Conservation (phyloP, 2,113 vertebrate genomes). For the Furnarius figulus region DNA sequence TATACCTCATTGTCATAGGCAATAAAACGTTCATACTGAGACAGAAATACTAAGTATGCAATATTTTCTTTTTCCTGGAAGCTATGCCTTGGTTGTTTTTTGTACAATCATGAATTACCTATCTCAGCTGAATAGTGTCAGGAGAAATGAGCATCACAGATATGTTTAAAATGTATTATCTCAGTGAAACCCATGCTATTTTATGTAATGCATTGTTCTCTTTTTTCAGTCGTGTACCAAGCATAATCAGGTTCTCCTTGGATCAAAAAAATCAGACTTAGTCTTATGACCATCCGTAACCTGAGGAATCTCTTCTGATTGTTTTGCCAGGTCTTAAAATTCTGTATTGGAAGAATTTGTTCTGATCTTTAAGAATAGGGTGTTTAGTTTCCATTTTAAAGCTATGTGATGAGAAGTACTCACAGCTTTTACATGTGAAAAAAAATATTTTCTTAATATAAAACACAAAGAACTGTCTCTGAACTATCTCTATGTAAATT, state of each 20-base stretch:
- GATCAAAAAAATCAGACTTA: background rate
- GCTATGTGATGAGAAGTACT: background rate
- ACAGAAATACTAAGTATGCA: background rate
- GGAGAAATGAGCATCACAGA: background rate
- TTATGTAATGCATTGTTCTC: background rate
- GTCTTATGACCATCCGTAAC: background rate
- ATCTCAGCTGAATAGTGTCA: background rate
- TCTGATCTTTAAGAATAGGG: background rate
- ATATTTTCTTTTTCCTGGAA: background rate
- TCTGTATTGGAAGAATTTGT: background rate
- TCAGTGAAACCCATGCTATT: background rate
- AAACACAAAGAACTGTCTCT: background rate
- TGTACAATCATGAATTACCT: background rate
- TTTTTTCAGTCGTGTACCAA: background rate
- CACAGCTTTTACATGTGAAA: background rate
- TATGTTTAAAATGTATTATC: background rate
- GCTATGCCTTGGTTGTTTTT: background rate
- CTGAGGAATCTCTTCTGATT: background rate
- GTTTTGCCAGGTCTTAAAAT: background rate
- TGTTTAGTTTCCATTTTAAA: background rate
- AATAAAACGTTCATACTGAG: background rate
- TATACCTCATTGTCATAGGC: background rate
- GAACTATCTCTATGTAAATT: background rate
- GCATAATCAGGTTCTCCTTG: background rate
- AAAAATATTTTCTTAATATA: background rate